phyloP scores from a whole-genome alignment of 2,888 invertebrate species.

The Harpagoxenus sublaevis region DNA sequence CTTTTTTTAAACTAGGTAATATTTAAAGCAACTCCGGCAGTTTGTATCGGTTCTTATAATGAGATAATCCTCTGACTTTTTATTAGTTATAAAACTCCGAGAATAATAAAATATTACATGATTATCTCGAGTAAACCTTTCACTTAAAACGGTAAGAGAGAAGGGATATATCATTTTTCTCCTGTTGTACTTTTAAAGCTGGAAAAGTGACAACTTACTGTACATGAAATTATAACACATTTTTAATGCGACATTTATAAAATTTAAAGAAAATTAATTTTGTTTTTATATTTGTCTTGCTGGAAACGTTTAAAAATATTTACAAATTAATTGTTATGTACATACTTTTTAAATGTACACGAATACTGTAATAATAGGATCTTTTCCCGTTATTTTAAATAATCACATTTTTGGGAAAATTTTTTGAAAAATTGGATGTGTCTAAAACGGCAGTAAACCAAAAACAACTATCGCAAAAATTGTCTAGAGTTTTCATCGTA shows the following conservation, averaged over 20 bases:
- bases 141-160: background rate
- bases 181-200: background rate
- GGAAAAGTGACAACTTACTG: background rate
- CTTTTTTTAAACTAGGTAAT: background rate
- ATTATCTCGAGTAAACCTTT: conserved; percentile 25
- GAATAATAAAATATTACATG: conserved; percentile 58
- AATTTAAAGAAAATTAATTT: background rate
- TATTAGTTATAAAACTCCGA: conserved; percentile 68
- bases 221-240: background rate
- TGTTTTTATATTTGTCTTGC: background rate
- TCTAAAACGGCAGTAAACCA: background rate
- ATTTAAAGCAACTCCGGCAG: background rate
- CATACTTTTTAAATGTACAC: background rate
- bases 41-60: background rate
- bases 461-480: conserved; percentile 9
- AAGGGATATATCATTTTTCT: background rate
- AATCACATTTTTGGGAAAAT: background rate
- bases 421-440: background rate
- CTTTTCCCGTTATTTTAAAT: background rate
- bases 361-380: background rate
- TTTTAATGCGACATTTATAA: background rate
- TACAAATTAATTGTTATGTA: background rate
- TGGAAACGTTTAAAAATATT: background rate
- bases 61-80: conserved; percentile 44
- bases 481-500: conserved; percentile 22